Evolutionary conservation across 2,113 vertebrate genomes (phyloP).

Genomic region (Hydrochoerus hydrochaeris): DNA sequence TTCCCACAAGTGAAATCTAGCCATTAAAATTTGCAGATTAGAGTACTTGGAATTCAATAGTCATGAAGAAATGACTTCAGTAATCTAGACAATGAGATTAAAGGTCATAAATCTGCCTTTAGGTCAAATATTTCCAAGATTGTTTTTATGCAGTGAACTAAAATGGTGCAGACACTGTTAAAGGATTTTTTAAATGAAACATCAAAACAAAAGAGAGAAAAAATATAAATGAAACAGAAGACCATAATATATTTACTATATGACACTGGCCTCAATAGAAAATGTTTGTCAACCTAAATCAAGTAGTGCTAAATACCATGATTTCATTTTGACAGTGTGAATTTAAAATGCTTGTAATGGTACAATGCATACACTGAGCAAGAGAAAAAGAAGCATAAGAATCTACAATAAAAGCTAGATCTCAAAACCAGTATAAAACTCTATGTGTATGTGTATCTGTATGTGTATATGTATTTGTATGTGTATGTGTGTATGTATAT

Average conservation of each 20-base stretch:
- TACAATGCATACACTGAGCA: background rate
- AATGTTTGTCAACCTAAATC: background rate
- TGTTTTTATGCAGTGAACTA: background rate
- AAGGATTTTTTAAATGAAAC: background rate
- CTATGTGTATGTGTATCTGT: background rate
- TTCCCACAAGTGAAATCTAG: conserved; percentile 1
- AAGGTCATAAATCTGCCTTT: background rate
- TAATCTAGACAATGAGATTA: background rate
- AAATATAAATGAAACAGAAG: background rate
- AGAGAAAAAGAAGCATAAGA: background rate
- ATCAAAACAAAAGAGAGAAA: background rate
- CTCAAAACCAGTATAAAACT: background rate
- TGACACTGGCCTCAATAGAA: background rate
- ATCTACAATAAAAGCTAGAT: background rate
- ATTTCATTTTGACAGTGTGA: background rate
- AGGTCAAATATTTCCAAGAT: background rate
- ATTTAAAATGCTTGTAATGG: background rate
- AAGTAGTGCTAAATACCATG: background rate
- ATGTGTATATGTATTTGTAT: background rate
- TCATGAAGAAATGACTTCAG: background rate
- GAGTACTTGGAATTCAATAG: background rate
- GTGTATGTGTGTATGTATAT: background rate
- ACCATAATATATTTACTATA: background rate
- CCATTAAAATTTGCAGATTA: background rate
- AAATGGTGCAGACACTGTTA: background rate